phyloP scores from a whole-genome alignment of 2,797 vertebrate species.

The Ispidina lecontei region DNA sequence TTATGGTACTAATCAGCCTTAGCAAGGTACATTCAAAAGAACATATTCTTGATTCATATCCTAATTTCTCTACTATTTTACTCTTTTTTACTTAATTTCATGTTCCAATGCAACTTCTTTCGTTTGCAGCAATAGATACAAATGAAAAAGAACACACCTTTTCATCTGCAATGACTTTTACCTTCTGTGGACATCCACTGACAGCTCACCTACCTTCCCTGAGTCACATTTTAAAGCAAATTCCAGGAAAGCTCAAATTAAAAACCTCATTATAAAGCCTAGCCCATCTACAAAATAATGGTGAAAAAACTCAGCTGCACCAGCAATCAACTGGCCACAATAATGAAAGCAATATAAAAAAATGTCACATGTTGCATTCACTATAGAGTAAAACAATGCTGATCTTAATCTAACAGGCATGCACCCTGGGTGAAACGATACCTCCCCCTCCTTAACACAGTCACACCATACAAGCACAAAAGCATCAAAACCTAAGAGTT shows the following conservation, averaged over 20 bases:
- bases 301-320: neutral
- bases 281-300: neutral
- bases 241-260: neutral
- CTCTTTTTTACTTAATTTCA: neutral
- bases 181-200: neutral
- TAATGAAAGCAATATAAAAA: neutral
- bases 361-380: neutral
- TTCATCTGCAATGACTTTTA: neutral
- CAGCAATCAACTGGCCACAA: neutral
- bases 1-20: neutral
- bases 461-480: neutral
- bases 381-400: conserved; percentile 6
- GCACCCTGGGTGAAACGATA: neutral
- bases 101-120: neutral
- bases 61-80: neutral
- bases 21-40: neutral
- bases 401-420: neutral
- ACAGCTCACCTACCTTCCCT: neutral
- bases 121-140: neutral
- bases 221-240: neutral
- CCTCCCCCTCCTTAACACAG: neutral
- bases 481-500: neutral
- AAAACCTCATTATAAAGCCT: neutral
- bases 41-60: neutral
- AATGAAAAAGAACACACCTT: neutral